A percentile compares a stretch with the other conserved stretches of the same genome.
Conservation (phyloP, 2,113 vertebrate genomes). For the Pterocles gutturalis region DNA sequence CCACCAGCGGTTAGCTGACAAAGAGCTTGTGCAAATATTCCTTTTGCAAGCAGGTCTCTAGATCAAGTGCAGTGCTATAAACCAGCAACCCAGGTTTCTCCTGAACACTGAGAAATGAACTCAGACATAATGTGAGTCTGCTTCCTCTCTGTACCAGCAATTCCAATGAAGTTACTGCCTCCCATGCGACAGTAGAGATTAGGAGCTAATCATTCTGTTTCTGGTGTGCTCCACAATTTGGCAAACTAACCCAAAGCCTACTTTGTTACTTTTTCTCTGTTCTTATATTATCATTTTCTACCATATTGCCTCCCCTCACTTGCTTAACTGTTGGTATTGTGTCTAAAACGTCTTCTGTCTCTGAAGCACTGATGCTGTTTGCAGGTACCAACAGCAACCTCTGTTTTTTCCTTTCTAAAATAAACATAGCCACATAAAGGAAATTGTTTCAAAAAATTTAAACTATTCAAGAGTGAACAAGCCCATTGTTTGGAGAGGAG, state of each 20-base stretch:
- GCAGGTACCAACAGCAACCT: background rate
- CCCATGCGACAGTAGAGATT: background rate
- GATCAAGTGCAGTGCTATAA: rapidly evolving
- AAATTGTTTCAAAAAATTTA: background rate
- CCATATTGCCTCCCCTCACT: background rate
- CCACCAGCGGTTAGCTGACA: background rate
- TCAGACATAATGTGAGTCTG: background rate
- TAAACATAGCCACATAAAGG: background rate
- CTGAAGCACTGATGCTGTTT: background rate
- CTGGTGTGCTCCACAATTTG: background rate
- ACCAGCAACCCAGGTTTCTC: background rate
- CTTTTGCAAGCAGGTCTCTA: background rate
- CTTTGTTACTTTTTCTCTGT: background rate
- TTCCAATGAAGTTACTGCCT: background rate
- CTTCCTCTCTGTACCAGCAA: background rate
- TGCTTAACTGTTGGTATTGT: background rate
- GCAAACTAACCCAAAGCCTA: background rate
- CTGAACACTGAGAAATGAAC: background rate
- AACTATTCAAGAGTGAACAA: background rate
- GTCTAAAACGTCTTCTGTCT: background rate
- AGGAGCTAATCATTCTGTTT: background rate
- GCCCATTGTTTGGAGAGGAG: background rate
- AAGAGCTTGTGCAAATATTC: background rate
- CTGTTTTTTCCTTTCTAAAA: slow-evolving; percentile 21
- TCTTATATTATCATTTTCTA: background rate